Evolutionary conservation across 1,140 invertebrate genomes (phyloP).

Genomic region (Drosophila mojavensis): DNA sequence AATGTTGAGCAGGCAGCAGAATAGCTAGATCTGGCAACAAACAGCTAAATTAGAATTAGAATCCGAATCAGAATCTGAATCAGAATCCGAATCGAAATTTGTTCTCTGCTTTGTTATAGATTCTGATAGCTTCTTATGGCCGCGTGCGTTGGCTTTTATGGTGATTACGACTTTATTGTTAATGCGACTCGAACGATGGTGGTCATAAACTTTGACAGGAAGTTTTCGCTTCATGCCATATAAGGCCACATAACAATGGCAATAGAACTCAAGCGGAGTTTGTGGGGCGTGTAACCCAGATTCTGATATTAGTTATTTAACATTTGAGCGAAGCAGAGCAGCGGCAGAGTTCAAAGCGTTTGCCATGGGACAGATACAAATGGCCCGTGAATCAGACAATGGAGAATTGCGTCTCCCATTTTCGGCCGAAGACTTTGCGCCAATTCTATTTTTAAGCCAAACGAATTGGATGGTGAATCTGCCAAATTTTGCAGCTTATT

Average conservation of each 20-base stretch:
- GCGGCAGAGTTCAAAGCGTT: slow-evolving; percentile 24
- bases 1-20: slow-evolving; percentile 3
- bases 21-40: not conserved
- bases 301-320: slow-evolving; percentile 19
- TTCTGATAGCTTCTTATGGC: not conserved
- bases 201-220: slow-evolving; percentile 44
- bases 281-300: slow-evolving; percentile 53
- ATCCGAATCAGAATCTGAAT: not conserved
- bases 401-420: slow-evolving; percentile 10
- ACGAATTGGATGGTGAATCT: not conserved
- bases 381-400: not conserved
- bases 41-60: not conserved
- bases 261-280: slow-evolving; percentile 23
- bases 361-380: not conserved
- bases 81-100: not conserved
- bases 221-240: slow-evolving; percentile 41
- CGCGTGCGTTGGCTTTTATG: slow-evolving; percentile 8
- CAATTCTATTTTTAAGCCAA: slow-evolving; percentile 1
- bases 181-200: slow-evolving; percentile 10
- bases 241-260: slow-evolving; percentile 27
- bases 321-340: slow-evolving; percentile 22
- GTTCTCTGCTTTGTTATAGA: not conserved
- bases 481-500: slow-evolving; percentile 2
- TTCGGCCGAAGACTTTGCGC: no score
- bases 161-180: slow-evolving; percentile 12